Conservation (phyloP, 2,797 vertebrate species). For the Galaxias olidus region DNA sequence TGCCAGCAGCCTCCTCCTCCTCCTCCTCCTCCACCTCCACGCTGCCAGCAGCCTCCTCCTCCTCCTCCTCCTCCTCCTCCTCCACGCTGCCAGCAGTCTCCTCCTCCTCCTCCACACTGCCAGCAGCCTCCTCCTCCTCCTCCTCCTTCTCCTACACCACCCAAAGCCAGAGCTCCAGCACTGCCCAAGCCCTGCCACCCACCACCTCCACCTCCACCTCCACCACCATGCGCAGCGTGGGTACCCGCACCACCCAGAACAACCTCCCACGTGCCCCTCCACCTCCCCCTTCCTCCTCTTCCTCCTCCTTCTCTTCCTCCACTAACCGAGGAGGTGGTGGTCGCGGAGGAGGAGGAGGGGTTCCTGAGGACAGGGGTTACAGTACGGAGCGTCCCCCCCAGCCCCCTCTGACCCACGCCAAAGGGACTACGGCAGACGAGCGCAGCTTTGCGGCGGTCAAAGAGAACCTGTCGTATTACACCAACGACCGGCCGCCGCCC, state of each 20-base stretch:
- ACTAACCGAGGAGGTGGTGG: constrained; percentile 24
- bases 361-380: constrained; percentile 74
- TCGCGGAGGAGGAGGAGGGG: constrained; percentile 1
- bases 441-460: constrained; percentile 24
- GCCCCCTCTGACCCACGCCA: constrained; percentile 37
- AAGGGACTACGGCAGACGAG: constrained; percentile 43
- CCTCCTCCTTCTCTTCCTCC: constrained; percentile 19
- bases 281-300: constrained; percentile 27
- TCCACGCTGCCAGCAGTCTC: too few species aligned
- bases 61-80: constrained; percentile 72
- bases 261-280: constrained; percentile 26
- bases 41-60: too few species aligned
- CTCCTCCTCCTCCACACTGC: not conserved
- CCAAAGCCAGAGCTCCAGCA: too few species aligned
- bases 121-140: not conserved
- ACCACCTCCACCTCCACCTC: not conserved
- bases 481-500: constrained; percentile 9
- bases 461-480: constrained; percentile 6
- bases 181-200: too few species aligned
- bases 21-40: constrained; percentile 66
- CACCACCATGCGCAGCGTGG: constrained; percentile 85
- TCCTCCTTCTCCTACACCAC: too few species aligned
- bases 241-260: constrained; percentile 73
- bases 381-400: constrained; percentile 60
- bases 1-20: too few species aligned